A percentile compares a stretch with the other conserved stretches of the same genome.
Conservation (phyloP, 2,113 vertebrate genomes). For the Prionailurus viverrinus region DNA sequence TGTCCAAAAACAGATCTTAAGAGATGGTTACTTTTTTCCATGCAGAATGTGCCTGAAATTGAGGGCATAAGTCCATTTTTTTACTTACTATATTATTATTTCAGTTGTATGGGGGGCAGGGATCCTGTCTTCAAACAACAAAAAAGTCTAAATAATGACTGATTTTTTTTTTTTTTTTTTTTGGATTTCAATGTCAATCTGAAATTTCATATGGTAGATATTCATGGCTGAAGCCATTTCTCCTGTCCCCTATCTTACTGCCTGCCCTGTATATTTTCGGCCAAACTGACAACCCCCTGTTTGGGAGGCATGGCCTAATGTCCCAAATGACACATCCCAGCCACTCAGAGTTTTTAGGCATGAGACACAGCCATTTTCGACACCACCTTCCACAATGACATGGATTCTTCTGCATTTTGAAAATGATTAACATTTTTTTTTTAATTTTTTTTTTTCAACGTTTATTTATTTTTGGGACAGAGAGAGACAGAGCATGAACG, state of each 20-base stretch:
- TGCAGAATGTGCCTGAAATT: neutral
- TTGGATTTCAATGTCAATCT: neutral
- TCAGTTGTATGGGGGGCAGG: neutral
- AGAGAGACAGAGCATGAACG: no score
- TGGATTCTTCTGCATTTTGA: neutral
- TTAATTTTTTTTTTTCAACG: no score
- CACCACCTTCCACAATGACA: neutral
- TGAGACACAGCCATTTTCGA: neutral
- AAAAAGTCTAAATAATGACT: neutral
- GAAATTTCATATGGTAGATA: neutral
- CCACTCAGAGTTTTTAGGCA: neutral
- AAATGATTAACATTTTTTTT: conserved; percentile 49
- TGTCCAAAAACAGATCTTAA: neutral
- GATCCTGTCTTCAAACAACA: neutral
- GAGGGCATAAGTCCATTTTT: neutral
- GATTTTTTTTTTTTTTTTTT: neutral
- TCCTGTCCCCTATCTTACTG: neutral
- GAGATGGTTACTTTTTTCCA: neutral
- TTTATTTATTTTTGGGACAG: no score
- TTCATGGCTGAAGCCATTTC: neutral
- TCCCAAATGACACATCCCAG: fast-evolving
- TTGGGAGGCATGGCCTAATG: neutral
- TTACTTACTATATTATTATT: neutral
- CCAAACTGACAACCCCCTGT: neutral
- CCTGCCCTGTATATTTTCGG: neutral